Evolutionary conservation across 1,140 invertebrate species (phyloP), one percentile per base, ranked within the genome.

Genomic region (Marisa cornuarietis): DNA sequence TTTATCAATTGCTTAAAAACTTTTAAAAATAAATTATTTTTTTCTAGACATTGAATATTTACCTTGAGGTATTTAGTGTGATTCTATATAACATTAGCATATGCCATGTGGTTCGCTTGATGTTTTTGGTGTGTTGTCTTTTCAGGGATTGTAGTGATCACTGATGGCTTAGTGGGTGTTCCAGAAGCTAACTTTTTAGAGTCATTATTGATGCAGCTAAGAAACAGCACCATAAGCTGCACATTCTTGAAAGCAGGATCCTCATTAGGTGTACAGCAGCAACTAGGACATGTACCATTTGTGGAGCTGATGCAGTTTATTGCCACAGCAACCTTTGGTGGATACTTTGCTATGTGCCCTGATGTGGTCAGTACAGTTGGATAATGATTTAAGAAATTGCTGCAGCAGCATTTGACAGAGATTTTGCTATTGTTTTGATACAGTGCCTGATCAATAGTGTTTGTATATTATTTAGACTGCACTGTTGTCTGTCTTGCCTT

Each of bases 221-320:
- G 95, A 80, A 94, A 94, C 84, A 94, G 93, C 85, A 95, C 95
- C 42, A 94, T 96, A 72, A 93, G 94, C 7, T 95, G 95, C 86
- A 96, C 95, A 71, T 96, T 97, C 90, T 90, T 96, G 73, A 95
- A 95, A 87, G 92, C 96, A 18, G 94, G 94, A 58, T 94, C 94
- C 83, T 89, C 92, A 71, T 84, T 73, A 75, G 85, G 65, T 79
- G 52, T 81, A 0, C 81, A 84, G 49, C 76, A 83, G 31, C 84
- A 87, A 66, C 84, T 92, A 80, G 95, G 95, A 22, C 92, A 94
- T 85, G 93, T 96, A 3, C 93, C 95, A 49, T 95, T 93, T 89
- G 87, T 93, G 72, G 95, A 96, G 88, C 90, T 96, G 24, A 93
- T 97, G 91, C 92, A 95, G 85, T 96, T 96, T 87, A 93, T 97